Conservation (phyloP, 2,888 invertebrate species). For the Orchestes rusci region DNA sequence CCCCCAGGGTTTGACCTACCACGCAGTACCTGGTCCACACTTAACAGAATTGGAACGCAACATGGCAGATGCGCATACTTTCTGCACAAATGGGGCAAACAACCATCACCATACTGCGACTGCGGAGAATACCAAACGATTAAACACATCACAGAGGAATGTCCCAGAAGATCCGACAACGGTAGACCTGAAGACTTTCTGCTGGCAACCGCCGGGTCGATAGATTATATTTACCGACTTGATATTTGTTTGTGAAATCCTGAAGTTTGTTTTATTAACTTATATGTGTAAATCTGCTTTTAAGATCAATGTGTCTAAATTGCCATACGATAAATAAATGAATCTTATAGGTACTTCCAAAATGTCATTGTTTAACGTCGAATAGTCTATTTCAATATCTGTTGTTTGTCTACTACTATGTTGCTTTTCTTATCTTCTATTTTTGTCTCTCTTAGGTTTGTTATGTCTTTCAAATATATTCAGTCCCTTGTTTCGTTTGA, state of each 20-base stretch:
- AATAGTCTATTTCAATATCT: too few relatives aligned
- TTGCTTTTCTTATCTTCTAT: too few relatives aligned
- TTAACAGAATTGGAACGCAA: slow-evolving; percentile 2
- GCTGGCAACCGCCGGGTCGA: slow-evolving; percentile 6
- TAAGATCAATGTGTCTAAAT: background rate
- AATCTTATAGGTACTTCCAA: too few relatives aligned
- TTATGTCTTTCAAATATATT: too few relatives aligned
- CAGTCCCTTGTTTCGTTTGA: too few relatives aligned
- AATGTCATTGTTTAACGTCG: too few relatives aligned
- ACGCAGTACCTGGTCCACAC: slow-evolving; percentile 5
- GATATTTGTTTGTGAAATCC: slow-evolving; percentile 5
- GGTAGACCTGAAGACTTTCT: slow-evolving; percentile 5
- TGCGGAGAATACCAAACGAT: slow-evolving; percentile 2
- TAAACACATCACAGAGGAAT: slow-evolving; percentile 3
- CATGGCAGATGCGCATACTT: slow-evolving; percentile 3
- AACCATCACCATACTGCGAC: slow-evolving; percentile 5
- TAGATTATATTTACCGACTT: slow-evolving; percentile 6
- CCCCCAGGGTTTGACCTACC: slow-evolving; percentile 5
- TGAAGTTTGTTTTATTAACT: too few relatives aligned
- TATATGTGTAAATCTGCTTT: too few relatives aligned
- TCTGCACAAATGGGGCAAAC: slow-evolving; percentile 5
- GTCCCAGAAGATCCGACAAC: slow-evolving; percentile 1
- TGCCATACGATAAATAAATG: background rate
- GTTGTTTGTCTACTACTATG: too few relatives aligned
- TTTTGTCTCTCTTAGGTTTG: too few relatives aligned